A percentile compares a stretch with the other conserved stretches of the same genome.
phyloP scores from a whole-genome alignment of 2,113 vertebrate genomes.

The Amphilophus citrinellus region DNA sequence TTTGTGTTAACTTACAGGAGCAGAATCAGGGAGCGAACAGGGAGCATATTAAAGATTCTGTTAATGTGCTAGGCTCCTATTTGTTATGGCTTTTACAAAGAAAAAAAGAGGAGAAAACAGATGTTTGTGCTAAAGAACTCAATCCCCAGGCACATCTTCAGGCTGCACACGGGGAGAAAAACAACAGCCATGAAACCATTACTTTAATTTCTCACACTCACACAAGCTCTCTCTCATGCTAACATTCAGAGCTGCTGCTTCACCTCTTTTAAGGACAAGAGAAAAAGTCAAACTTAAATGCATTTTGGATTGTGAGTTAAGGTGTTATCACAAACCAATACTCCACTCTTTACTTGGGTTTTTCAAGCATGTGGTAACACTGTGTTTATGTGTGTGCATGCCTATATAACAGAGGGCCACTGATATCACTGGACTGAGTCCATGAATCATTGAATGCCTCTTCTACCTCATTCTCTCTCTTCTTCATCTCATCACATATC shows the following conservation, averaged over 20 bases:
- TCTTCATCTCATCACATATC: conserved; percentile 14
- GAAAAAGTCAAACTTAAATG: conserved; percentile 11
- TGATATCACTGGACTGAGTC: conserved; percentile 39
- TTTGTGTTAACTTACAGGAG: conserved; percentile 40
- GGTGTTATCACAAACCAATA: not conserved
- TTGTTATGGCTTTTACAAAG: conserved; percentile 27
- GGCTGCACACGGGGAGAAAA: conserved; percentile 32
- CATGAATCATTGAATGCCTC: conserved; percentile 50
- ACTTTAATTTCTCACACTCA: conserved; percentile 22
- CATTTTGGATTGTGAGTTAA: not conserved
- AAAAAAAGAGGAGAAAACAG: conserved; percentile 45
- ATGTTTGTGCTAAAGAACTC: conserved; percentile 55
- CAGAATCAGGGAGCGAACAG: not conserved
- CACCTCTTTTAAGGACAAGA: conserved; percentile 8
- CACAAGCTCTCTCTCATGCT: not conserved
- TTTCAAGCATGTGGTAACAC: not conserved
- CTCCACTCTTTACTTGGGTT: not conserved
- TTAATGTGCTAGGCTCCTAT: conserved; percentile 15
- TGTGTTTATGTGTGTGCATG: not conserved
- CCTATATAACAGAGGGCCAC: conserved; percentile 1
- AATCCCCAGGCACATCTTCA: conserved; percentile 38
- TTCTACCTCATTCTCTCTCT: conserved; percentile 14
- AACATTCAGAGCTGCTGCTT: not conserved
- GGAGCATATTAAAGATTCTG: conserved; percentile 30
- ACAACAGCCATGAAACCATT: conserved; percentile 30